phyloP scores from a whole-genome alignment of 1,140 invertebrate genomes.

The Oreohelix idahoensis region DNA sequence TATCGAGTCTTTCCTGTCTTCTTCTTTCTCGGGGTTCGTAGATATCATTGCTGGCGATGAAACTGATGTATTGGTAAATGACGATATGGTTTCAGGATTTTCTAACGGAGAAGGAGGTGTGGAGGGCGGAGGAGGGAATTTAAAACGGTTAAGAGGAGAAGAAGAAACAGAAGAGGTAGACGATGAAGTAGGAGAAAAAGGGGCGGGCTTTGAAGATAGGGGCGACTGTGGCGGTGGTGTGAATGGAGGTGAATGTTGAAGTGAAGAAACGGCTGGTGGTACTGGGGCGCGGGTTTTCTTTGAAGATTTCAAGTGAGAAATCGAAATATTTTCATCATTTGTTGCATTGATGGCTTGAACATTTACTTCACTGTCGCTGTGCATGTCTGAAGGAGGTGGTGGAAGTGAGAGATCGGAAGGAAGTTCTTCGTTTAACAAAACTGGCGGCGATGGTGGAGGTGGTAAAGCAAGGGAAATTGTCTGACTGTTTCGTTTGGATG shows the following conservation, averaged over 20 bases:
- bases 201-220: no score
- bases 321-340: neutral
- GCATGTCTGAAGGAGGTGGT: neutral
- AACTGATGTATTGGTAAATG: neutral
- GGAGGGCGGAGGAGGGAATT: neutral
- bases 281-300: neutral
- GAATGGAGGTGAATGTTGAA: neutral
- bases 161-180: neutral
- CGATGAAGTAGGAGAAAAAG: neutral
- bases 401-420: neutral
- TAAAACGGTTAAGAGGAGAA: neutral
- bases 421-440: neutral
- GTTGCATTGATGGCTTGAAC: neutral
- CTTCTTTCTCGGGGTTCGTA: neutral
- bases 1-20: slow-evolving; percentile 1
- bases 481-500: neutral
- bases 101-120: neutral
- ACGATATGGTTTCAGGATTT: neutral
- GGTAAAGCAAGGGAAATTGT: neutral
- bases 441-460: neutral
- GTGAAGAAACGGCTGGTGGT: neutral
- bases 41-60: neutral
- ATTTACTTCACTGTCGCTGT: neutral
- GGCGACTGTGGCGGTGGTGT: slow-evolving; percentile 7
- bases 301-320: neutral